Evolutionary conservation across 2,888 invertebrate species (phyloP).

Genomic region (Xanthia togata): DNA sequence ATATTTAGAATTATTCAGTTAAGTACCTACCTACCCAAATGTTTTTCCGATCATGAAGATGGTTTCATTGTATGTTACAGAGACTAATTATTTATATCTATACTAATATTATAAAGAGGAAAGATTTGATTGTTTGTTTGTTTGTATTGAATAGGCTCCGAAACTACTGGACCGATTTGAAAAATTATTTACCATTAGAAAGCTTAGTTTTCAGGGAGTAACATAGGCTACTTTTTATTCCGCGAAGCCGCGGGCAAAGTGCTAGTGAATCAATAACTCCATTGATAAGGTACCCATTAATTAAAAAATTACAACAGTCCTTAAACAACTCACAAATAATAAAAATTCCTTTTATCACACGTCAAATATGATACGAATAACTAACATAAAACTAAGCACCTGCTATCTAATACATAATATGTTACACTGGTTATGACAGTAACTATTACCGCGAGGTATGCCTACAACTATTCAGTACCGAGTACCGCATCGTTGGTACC

Average conservation of each 20-base stretch:
- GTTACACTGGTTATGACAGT: constrained; percentile 42
- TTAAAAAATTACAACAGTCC: background rate
- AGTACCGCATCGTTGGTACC: constrained; percentile 44
- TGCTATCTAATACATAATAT: constrained; percentile 31
- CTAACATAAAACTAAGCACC: constrained; percentile 24
- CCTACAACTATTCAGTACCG: constrained; percentile 63
- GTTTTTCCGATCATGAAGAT: background rate
- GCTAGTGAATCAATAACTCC: background rate
- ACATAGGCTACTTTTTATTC: too few species aligned
- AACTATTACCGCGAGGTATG: constrained; percentile 40
- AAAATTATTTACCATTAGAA: too few species aligned
- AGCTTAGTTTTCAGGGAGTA: too few species aligned
- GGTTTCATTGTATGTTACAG: background rate
- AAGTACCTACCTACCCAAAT: background rate
- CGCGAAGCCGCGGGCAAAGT: too few species aligned
- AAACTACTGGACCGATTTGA: too few species aligned
- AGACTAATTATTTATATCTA: too few species aligned
- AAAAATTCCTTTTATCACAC: constrained; percentile 2
- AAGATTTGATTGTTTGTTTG: too few species aligned
- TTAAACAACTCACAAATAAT: background rate
- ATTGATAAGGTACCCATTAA: background rate
- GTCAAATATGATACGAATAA: constrained; percentile 12
- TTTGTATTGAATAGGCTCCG: too few species aligned
- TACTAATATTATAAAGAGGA: too few species aligned
- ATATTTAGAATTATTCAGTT: background rate